Base-by-base conservation (phyloP, 2,113 vertebrate species). In the Axis porcinus region DNA sequence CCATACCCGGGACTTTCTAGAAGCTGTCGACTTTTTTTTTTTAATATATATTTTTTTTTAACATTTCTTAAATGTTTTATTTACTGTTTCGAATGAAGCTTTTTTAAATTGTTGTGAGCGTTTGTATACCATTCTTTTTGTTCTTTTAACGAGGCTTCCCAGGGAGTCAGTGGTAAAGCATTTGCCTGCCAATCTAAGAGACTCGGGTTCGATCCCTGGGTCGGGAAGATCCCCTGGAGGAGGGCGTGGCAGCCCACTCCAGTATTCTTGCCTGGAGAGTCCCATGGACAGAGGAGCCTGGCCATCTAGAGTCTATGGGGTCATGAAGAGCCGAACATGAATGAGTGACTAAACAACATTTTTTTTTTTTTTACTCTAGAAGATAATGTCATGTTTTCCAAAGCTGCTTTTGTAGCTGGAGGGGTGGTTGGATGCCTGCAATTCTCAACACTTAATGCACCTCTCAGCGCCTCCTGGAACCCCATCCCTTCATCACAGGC, bases 401-500 rank as follows among this genome's bases (percentile, higher is more conserved):
- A 70, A 70, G 67, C n/a, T 70, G 67, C 67, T 40, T 70, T 70
- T 36, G 67, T 36, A 36, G 19, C n/a, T 40, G n/a, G n/a, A 70
- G 67, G 8, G n/a, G 36, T 36, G 67, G 21, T 40, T 40, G n/a
- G 11, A 21, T 23, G n/a, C n/a, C 67, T 70, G 36, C n/a, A 36
- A 23, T 36, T 70, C n/a, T 70, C 19, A 40, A 23, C n/a, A 70
- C 4, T 36, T 23, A 36, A 21, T 21, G 67, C n/a, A 70, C 9
- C 64, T 6, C 64, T 70, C n/a, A 70, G 64, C 2, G 0, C n/a
- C 19, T 23, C 67, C 19, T 23, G 67, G n/a, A 70, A 70, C n/a
- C 19, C 19, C n/a, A 40, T 23, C n/a, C 9, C n/a, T 36, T 70
- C 5, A 0, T 70, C 9, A 70, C n/a, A 70, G 5, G 0, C n/a